A percentile compares a stretch with the other conserved stretches of the same genome.
Evolutionary conservation across 2,797 vertebrate genomes (phyloP).

Genomic region (Coregonus sp.): DNA sequence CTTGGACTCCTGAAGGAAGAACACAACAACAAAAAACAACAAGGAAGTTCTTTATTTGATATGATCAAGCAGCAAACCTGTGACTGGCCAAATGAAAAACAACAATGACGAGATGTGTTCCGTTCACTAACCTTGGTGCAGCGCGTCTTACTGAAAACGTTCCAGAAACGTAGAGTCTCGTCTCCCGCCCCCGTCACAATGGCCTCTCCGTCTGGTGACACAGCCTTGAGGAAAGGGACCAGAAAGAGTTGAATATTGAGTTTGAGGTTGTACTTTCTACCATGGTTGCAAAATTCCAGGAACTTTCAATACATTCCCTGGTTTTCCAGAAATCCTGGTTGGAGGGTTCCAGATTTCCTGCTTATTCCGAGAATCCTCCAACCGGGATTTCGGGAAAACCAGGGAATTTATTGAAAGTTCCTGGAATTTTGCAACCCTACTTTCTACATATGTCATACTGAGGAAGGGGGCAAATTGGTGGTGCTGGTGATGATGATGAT

Average conservation of each 20-base stretch:
- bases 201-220: slow-evolving; percentile 83
- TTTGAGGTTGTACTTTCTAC: no score
- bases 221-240: slow-evolving; percentile 62
- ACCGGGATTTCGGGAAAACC: no score
- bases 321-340: no score
- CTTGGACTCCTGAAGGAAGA: slow-evolving; percentile 77
- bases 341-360: no score
- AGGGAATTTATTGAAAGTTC: no score
- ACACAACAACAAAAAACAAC: slow-evolving; percentile 7
- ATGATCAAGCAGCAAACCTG: neutral
- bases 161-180: slow-evolving; percentile 85
- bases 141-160: slow-evolving; percentile 84
- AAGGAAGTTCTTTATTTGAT: neutral
- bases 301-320: no score
- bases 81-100: neutral
- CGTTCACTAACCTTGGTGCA: slow-evolving; percentile 77
- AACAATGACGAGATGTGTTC: neutral
- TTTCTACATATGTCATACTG: neutral
- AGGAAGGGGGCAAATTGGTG: neutral
- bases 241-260: neutral
- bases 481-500: neutral
- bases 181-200: slow-evolving; percentile 84
- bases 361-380: no score
- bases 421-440: no score
- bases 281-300: no score